Percentiles rank a stretch among this genome's conserved stretches.
Conservation (phyloP, 2,113 vertebrate species). For the Lamprologus speciosus region DNA sequence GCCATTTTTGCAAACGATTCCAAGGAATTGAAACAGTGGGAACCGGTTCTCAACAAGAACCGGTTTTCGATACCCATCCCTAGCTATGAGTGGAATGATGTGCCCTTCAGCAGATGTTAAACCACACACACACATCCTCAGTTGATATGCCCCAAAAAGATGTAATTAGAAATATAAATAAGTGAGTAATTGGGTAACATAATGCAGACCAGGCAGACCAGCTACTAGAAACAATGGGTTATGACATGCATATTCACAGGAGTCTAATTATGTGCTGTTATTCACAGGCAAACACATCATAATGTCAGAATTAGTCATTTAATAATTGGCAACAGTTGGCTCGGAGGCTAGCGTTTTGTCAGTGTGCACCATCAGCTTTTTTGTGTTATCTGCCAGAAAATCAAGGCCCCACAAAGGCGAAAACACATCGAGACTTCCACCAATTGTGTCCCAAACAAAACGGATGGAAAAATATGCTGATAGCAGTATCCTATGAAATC, state of each 20-base stretch:
- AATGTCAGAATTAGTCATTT: background rate
- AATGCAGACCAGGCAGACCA: background rate
- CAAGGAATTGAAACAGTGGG: too few species aligned
- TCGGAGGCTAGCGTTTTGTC: background rate
- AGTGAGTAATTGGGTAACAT: background rate
- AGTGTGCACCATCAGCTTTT: background rate
- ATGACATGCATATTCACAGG: background rate
- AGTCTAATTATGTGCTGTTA: background rate
- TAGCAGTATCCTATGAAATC: background rate
- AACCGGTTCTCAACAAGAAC: too few species aligned
- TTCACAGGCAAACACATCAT: rapidly evolving
- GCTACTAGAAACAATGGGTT: background rate
- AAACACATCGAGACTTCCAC: background rate
- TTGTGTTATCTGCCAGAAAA: background rate
- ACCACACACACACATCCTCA: background rate
- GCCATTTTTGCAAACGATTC: too few species aligned
- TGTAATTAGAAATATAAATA: background rate
- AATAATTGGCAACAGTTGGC: background rate
- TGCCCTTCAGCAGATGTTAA: background rate
- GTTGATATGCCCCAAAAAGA: background rate
- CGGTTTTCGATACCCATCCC: too few species aligned
- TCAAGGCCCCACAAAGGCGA: background rate
- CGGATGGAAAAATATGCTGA: background rate
- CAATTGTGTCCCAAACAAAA: slow-evolving; percentile 22
- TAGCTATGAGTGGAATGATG: background rate